Base-by-base conservation (phyloP, 2,113 vertebrate species). In the Cephalopholis sonnerati region DNA sequence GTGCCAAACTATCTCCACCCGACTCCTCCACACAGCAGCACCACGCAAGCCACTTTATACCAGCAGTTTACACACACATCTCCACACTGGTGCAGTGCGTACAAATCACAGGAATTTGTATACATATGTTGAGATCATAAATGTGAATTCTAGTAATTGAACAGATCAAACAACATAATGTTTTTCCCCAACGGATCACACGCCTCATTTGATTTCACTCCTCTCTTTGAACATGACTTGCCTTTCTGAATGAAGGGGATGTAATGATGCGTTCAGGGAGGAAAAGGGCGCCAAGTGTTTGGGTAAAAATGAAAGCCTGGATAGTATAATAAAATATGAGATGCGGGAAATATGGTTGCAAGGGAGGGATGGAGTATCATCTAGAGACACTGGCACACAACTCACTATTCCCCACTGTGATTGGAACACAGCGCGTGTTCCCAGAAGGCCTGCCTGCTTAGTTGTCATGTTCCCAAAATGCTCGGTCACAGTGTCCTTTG, bases 1-100 rank as follows among this genome's bases (percentile, higher is more conserved):
- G 89, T 93, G 93, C 90, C 91, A 93, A 93, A 81, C 90, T 53
- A 90, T 92, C 88, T 91, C 89, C 78, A 80, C 87, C 88, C 77
- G 75, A 92, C 89, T 92, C 91, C 91, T 92, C 91, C 94, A 89
- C 91, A 90, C 85, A 84, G 77, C 85, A 83, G 72, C 74, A 84
- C 87, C 82, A 81, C 81, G 29, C 83, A 78, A 72, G 80, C 71
- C 78, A 61, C 70, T 88, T 73, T 76, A 82, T 87, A 86, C 44
- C 81, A 74, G 62, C 67, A 73, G 51, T 85, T 78, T 88, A 65
- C 68, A 79, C 88, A 25, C 29, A 13, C 32, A n/a, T 7, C 15
- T 25, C n/a, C 44, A 39, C 44, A 32, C 57, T 81, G 66, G 22
- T 39, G 65, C 81, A 50, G 44, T 74, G 74, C 62, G 61, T 70